Evolutionary conservation across 2,113 vertebrate genomes (phyloP).

Genomic region (Trichomycterus rosablanca): DNA sequence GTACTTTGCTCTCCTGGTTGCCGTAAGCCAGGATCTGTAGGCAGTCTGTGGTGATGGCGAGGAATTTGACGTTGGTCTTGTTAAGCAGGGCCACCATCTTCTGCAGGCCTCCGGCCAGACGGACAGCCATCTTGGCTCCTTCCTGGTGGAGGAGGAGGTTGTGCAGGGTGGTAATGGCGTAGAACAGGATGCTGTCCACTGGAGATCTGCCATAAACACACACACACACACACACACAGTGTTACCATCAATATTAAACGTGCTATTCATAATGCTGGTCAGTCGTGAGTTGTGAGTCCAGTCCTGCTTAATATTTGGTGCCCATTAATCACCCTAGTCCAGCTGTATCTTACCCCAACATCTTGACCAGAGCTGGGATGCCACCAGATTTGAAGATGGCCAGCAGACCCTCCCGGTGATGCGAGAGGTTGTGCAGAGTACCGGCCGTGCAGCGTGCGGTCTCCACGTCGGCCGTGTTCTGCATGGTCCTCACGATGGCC

Average conservation of each 20-base stretch:
- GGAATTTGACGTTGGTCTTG: slow-evolving; percentile 97
- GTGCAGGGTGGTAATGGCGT: slow-evolving; percentile 97
- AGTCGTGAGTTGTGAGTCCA: too few species aligned
- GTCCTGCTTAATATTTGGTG: too few species aligned
- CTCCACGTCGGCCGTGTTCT: slow-evolving; percentile 93
- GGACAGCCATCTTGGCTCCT: slow-evolving; percentile 98
- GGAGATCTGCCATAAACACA: slow-evolving; percentile 73
- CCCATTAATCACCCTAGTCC: too few species aligned
- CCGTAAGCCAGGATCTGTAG: slow-evolving; percentile 98
- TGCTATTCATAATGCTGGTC: too few species aligned
- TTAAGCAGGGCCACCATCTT: slow-evolving; percentile 98
- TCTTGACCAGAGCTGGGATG: slow-evolving; percentile 95
- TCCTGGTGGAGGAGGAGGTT: slow-evolving; percentile 96
- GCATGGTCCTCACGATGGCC: slow-evolving; percentile 96
- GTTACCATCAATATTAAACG: too few species aligned
- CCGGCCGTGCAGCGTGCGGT: slow-evolving; percentile 96
- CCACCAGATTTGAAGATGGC: slow-evolving; percentile 98
- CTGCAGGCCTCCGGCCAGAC: slow-evolving; percentile 92
- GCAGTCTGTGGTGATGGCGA: slow-evolving; percentile 98
- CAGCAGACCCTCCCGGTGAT: slow-evolving; percentile 92
- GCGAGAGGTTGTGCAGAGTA: slow-evolving; percentile 94
- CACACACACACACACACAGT: background rate
- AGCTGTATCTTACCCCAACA: slow-evolving; percentile 96
- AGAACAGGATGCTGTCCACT: slow-evolving; percentile 95
- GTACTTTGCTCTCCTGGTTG: slow-evolving; percentile 98